Evolutionary conservation across 1,140 invertebrate genomes (phyloP).

Genomic region (Riptortus pedestris): DNA sequence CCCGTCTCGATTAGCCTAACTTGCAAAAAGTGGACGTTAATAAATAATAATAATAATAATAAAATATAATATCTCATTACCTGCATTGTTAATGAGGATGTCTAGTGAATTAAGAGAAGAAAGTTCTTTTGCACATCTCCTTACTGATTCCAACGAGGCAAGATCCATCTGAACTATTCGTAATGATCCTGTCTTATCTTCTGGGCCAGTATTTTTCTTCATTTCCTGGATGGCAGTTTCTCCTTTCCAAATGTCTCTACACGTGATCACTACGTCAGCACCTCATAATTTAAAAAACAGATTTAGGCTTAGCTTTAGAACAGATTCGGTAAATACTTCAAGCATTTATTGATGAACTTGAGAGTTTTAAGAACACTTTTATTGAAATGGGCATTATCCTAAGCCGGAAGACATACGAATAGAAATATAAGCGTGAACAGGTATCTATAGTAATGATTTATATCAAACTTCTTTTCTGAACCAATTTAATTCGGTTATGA

Average conservation of each 20-base stretch:
- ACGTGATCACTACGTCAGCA: constrained; percentile 38
- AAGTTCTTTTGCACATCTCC: constrained; percentile 20
- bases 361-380: neutral
- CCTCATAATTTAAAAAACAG: constrained; percentile 32
- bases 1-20: no score
- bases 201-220: neutral
- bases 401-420: no score
- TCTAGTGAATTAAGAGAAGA: constrained; percentile 33
- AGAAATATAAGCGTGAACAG: no score
- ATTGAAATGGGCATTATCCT: no score
- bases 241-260: constrained; percentile 36
- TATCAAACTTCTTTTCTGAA: no score
- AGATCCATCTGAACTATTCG: neutral
- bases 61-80: no score
- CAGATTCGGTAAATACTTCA: neutral
- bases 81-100: constrained; percentile 43
- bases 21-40: no score
- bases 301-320: neutral
- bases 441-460: no score
- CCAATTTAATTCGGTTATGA: no score
- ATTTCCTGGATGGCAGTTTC: constrained; percentile 36
- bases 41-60: no score
- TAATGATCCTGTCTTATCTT: neutral
- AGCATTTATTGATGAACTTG: neutral
- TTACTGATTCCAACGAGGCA: constrained; percentile 24